Conservation (phyloP, 2,113 vertebrate genomes). For the Nibea coibor region DNA sequence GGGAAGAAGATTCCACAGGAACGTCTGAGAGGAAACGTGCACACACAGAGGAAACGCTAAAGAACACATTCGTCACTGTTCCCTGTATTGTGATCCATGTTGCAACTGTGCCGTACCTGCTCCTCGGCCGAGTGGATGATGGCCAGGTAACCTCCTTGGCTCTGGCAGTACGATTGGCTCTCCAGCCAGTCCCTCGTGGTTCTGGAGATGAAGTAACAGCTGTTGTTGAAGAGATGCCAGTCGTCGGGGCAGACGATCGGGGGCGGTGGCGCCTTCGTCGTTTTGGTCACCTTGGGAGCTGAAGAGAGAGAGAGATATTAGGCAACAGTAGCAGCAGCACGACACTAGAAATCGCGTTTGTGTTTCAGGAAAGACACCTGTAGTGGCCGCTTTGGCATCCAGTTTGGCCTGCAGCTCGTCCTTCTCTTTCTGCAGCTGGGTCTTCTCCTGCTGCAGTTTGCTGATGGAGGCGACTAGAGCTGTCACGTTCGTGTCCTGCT, state of each 20-base stretch:
- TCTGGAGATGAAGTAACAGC: slow-evolving; percentile 79
- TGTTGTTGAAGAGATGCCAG: slow-evolving; percentile 74
- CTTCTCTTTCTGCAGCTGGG: slow-evolving; percentile 54
- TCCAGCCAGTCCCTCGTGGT: slow-evolving; percentile 31
- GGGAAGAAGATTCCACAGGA: slow-evolving; percentile 79
- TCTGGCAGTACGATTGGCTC: slow-evolving; percentile 61
- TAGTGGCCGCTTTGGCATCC: not conserved
- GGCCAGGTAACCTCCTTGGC: slow-evolving; percentile 74
- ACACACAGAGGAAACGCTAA: not conserved
- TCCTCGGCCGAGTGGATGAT: slow-evolving; percentile 79
- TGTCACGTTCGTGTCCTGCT: slow-evolving; percentile 23
- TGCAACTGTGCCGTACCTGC: slow-evolving; percentile 68
- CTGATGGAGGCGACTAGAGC: slow-evolving; percentile 16
- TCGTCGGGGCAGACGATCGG: slow-evolving; percentile 41
- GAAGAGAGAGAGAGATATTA: not conserved
- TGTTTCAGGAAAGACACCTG: slow-evolving; percentile 15
- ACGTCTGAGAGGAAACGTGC: slow-evolving; percentile 63
- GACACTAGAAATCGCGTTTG: no score
- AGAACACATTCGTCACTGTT: no score
- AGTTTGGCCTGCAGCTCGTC: slow-evolving; percentile 54
- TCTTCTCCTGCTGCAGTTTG: slow-evolving; percentile 65
- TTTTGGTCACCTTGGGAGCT: slow-evolving; percentile 22
- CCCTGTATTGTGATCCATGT: no score
- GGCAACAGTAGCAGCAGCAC: not conserved
- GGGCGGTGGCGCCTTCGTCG: not conserved